Evolutionary conservation across 2,888 invertebrate genomes (phyloP), one percentile per base, ranked within the genome.

Genomic region (Pseudococcus longispinus): DNA sequence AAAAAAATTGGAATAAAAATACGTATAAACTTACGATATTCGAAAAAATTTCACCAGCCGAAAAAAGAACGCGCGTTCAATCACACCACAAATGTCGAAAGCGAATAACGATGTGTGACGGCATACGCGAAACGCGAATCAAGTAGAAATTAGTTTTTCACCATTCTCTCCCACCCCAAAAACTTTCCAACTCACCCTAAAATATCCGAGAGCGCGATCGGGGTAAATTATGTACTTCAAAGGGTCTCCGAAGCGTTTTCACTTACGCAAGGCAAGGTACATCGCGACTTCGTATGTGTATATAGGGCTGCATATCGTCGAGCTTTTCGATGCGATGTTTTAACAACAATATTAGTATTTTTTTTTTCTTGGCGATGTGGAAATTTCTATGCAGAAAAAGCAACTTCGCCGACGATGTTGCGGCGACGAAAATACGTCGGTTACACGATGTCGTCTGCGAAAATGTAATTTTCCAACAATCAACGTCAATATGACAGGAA

Each of bases 61-160:
- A 8, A n/a, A 23, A 23, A 65, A 65, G 74, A 74, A 74, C 51
- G 51, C 74, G 74, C 74, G 74, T 74, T 74, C 74, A 37, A 74
- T 74, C 74, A 74, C 74, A 83, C 83, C 83, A 46, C 44, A 29
- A 46, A 83, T 18, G 83, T 83, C 83, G 83, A 83, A 83, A 46
- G 83, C 83, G 83, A 46, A 83, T 83, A 83, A 83, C 83, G 83
- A 83, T 83, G 83, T 83, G 83, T 83, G 83, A 83, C 83, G 83
- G 83, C 23, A 6, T 23, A 83, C 15, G 37, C 51, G 51, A 51
- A 51, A 51, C 37, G 83, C 83, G 83, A 83, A 46, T 83, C 83
- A 46, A 83, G 83, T 83, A 83, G 83, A 83, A 83, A 83, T 83
- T 83, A 83, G 83, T 83, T 83, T 83, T 83, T 26, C 74, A 26